Conservation (phyloP, 2,113 vertebrate genomes). For the Trachemys scripta region DNA sequence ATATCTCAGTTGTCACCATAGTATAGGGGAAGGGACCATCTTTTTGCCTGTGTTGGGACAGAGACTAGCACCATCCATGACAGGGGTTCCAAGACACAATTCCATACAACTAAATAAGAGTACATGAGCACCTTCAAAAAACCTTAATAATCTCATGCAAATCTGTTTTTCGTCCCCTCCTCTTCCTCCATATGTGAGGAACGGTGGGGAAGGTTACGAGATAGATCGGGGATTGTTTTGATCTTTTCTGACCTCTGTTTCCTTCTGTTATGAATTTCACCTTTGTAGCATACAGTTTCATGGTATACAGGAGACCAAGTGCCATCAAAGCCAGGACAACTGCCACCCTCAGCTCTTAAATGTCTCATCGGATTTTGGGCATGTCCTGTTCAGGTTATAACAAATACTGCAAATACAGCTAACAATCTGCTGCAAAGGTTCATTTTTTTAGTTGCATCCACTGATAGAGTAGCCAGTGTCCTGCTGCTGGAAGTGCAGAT, state of each 20-base stretch:
- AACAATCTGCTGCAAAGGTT: neutral
- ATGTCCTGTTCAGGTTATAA: neutral
- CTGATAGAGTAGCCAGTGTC: neutral
- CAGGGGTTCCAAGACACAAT: neutral
- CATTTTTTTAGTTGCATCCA: neutral
- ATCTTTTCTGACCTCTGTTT: neutral
- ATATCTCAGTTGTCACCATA: neutral
- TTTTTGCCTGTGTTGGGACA: slow-evolving; percentile 18
- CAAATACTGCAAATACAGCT: neutral
- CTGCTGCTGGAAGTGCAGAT: neutral
- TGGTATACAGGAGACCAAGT: neutral
- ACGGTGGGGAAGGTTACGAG: fast-evolving
- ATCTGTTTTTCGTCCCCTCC: fast-evolving
- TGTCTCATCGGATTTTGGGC: neutral
- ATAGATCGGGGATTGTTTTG: neutral
- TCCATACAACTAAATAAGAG: neutral
- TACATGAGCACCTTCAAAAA: fast-evolving
- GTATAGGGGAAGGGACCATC: neutral
- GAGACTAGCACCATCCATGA: neutral
- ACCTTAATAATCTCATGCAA: neutral
- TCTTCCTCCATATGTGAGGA: fast-evolving
- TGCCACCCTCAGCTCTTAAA: neutral
- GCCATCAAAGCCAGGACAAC: neutral
- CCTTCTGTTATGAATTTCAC: neutral
- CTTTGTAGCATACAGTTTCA: neutral